Conservation (phyloP, 1,140 invertebrate species). For the Papilio machaon region DNA sequence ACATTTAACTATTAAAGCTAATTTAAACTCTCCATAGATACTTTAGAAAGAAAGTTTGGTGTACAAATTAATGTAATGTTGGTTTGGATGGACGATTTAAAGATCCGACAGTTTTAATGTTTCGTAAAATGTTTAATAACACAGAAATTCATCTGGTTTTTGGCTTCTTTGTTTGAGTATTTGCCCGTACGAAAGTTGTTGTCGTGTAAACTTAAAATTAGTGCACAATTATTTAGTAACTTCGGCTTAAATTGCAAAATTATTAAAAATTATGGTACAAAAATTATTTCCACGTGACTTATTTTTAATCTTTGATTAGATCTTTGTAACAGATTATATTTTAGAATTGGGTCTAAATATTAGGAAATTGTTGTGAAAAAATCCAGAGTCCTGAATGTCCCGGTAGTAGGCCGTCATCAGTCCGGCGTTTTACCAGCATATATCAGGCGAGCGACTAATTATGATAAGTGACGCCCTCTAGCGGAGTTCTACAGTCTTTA, state of each 20-base stretch:
- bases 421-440: constrained; percentile 26
- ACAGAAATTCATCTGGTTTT: not conserved
- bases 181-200: not conserved
- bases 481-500: constrained; percentile 60
- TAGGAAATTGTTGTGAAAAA: not conserved
- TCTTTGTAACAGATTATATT: too few species aligned
- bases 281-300: too few species aligned
- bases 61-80: not conserved
- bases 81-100: not conserved
- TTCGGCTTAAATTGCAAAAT: too few species aligned
- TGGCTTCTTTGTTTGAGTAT: not conserved
- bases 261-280: too few species aligned
- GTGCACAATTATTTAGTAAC: too few species aligned
- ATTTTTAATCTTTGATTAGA: too few species aligned
- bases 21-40: constrained; percentile 17
- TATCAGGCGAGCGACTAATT: constrained; percentile 55
- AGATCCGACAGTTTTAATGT: not conserved
- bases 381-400: not conserved
- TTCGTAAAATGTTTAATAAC: not conserved
- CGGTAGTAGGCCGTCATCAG: not conserved
- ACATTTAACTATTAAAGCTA: constrained; percentile 23
- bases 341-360: not conserved
- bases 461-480: constrained; percentile 57
- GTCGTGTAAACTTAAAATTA: not conserved
- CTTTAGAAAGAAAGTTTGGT: not conserved